Evolutionary conservation across 2,797 vertebrate species (phyloP), one percentile per base, ranked within the genome.

Genomic region (Chrosomus eos): DNA sequence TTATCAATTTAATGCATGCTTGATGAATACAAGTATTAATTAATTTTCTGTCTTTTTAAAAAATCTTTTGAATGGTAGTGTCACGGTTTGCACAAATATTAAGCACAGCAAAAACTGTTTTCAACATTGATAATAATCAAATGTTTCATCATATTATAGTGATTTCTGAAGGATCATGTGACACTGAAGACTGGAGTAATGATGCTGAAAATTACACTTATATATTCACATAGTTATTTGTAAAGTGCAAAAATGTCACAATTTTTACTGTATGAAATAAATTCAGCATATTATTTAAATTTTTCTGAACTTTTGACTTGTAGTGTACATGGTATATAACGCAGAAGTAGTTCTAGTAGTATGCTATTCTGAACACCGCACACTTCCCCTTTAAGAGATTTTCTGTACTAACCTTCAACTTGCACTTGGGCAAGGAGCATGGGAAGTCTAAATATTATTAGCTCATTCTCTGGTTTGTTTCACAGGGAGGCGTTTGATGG

Each of bases 401-500:
- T 74, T 58, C 60, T 51, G 53, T 45, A 33, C 81, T 43, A 40
- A 72, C 60, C 75, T 75, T 75, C 67, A 77, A 18, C 23, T 18
- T 64, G 66, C 82, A 68, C 28, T 45, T 67, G 80, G 75, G 43
- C 16, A 36, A 71, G 80, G 76, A 60, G 74, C 58, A 78, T 64
- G 76, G 68, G 73, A 60, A 64, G 38, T 58, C 68, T 78, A 70
- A 74, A 81, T 85, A 85, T 88, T 83, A 79, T 83, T 72, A 71
- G 70, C 33, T 7, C n/a, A 21, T 70, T 71, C 58, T 62, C 36
- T 51, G 48, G 58, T 81, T 84, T 75, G 66, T 68, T 89, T 86
- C 66, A 80, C 53, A 26, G 77, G 79, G 85, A 64, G 81, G 73
- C 64, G 36, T 86, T 77, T 82, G 84, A 83, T 85, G 82, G 85